Conservation (phyloP, 2,113 vertebrate genomes). For the Ibidorhyncha struthersii region DNA sequence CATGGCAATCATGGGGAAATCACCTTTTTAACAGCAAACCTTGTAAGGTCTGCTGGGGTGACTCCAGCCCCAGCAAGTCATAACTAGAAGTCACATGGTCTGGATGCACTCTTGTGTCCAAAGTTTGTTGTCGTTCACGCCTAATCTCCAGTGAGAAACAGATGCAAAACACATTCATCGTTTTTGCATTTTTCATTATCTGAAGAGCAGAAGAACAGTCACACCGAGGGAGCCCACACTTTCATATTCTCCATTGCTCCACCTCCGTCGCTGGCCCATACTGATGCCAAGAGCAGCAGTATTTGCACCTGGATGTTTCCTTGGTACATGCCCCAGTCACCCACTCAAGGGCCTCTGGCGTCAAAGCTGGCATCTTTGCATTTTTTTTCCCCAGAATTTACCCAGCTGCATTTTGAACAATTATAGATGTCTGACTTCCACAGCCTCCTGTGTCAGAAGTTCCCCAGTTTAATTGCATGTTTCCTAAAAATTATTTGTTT, state of each 20-base stretch:
- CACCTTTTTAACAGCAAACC: not conserved
- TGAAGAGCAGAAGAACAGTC: not conserved
- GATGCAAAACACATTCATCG: not conserved
- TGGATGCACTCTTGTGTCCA: not conserved
- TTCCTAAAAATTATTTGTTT: not conserved
- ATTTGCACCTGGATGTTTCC: not conserved
- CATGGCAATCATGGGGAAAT: not conserved
- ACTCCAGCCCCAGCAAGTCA: not conserved
- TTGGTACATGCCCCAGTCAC: not conserved
- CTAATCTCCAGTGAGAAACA: not conserved
- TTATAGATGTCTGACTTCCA: not conserved
- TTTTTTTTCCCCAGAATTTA: not conserved
- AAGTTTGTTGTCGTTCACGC: not conserved
- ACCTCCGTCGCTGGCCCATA: not conserved
- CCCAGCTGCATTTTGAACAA: not conserved
- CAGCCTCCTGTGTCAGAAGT: not conserved
- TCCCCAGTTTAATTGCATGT: not conserved
- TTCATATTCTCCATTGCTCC: not conserved
- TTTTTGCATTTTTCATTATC: not conserved
- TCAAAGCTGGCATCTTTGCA: not conserved
- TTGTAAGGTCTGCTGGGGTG: not conserved
- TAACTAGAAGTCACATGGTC: not conserved
- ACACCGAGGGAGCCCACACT: not conserved
- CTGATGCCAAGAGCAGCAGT: not conserved
- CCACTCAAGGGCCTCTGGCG: not conserved